Base-by-base conservation (phyloP, 2,888 invertebrate species). In the Dolomedes plantarius region DNA sequence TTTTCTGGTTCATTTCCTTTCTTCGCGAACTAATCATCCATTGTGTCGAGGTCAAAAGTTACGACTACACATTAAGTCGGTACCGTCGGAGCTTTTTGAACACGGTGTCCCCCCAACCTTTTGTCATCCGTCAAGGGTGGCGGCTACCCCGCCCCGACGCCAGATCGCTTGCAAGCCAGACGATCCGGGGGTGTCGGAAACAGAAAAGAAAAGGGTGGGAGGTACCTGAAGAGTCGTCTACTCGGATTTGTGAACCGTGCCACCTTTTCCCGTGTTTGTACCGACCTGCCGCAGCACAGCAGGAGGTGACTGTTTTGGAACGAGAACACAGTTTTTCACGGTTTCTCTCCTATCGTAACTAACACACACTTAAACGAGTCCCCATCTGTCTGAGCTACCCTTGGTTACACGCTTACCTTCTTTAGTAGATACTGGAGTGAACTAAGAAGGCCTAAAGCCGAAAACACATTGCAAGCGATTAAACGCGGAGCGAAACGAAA, bases 81-180 rank as follows among this genome's bases (percentile, higher is more conserved):
- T 56, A 56, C 56, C 19, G 23, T 56, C 23, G 13, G 16, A 23
- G 56, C 19, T 23, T 56, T 56, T 23, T 19, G 7, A 23, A 56
- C 3, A 56, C 23, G 56, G 19, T 56, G 56, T 56, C 36, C 56
- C 56, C 56, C 23, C 23, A 19, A 83, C 76, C 82, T 83, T 71
- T 76, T 83, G 82, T 83, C 82, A 83, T 83, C 82, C 82, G 82
- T 83, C 82, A 83, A 83, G 71, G 71, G 56, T 50, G 71, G 50
- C 32, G 72, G 13, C 71, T 71, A 65, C 76, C 39, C 69, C 82
- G 82, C 82, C 82, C 76, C 76, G 82, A 75, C 82, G 82, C 82
- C 82, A 68, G 36, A 13, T 72, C 76, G 76, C 32, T 71, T 50
- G 41, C 69, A 32, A 11, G n/a, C 79, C 72, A 80, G 79, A 80